phyloP scores from a whole-genome alignment of 2,113 vertebrate species.

The Perognathus longimembris region DNA sequence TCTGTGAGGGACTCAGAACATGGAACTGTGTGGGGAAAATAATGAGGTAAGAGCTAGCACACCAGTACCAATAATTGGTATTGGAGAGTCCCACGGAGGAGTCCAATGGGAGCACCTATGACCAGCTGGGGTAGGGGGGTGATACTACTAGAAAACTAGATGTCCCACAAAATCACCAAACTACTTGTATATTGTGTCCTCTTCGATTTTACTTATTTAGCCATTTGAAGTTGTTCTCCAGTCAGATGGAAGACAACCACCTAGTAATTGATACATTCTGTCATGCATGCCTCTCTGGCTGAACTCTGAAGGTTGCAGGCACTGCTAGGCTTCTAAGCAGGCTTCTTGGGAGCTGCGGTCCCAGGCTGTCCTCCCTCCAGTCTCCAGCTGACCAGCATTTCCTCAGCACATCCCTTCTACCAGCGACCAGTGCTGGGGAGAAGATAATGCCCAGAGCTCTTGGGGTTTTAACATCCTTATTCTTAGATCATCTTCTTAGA shows the following conservation, averaged over 20 bases:
- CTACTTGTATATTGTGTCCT: neutral
- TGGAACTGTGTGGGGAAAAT: neutral
- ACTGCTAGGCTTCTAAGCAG: neutral
- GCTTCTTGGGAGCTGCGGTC: neutral
- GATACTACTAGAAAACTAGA: neutral
- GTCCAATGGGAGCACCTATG: too few species aligned
- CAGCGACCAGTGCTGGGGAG: neutral
- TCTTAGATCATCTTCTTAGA: neutral
- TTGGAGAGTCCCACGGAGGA: neutral
- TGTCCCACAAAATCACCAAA: neutral
- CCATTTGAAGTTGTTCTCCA: neutral
- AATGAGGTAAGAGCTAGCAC: neutral
- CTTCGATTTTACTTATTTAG: neutral
- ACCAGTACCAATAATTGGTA: neutral
- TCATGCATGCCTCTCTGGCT: neutral
- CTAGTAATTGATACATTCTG: neutral
- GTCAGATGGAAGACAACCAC: neutral
- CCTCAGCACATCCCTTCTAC: rapidly evolving
- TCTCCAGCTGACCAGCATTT: rapidly evolving
- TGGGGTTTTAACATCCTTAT: neutral
- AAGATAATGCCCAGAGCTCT: neutral
- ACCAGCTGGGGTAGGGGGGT: too few species aligned
- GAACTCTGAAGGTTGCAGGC: neutral
- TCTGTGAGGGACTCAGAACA: neutral
- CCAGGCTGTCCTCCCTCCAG: rapidly evolving